Percentiles rank a stretch among this genome's conserved stretches.
Conservation (phyloP, 2,113 vertebrate species). For the Limanda limanda region DNA sequence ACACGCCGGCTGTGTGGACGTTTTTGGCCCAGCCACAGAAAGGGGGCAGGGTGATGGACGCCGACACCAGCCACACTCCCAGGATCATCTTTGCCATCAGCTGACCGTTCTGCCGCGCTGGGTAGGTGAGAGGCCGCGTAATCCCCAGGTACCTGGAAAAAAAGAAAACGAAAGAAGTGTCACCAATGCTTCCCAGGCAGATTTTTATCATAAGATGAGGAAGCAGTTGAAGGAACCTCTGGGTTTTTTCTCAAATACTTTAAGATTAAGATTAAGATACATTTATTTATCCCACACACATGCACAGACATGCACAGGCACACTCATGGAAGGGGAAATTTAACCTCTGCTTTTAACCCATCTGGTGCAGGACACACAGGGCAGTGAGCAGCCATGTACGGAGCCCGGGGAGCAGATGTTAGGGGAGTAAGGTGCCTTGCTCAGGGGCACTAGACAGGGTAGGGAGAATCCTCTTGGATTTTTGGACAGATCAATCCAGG, state of each 20-base stretch:
- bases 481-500: too few relatives aligned
- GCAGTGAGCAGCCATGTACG: too few relatives aligned
- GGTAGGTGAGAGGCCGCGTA: conserved; percentile 85
- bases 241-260: conserved; percentile 1
- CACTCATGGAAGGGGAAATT: too few relatives aligned
- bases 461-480: too few relatives aligned
- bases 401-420: too few relatives aligned
- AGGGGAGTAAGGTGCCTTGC: too few relatives aligned
- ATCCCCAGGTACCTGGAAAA: conserved; percentile 83
- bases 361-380: too few relatives aligned
- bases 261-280: too few relatives aligned
- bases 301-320: too few relatives aligned
- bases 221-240: neutral
- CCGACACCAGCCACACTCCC: conserved; percentile 84
- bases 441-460: too few relatives aligned
- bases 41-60: conserved; percentile 85
- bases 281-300: too few relatives aligned
- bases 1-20: conserved; percentile 81
- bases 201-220: neutral
- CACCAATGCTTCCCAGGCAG: neutral
- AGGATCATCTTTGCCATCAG: conserved; percentile 88
- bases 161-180: conserved; percentile 40
- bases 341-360: too few relatives aligned
- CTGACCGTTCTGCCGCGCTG: conserved; percentile 84
- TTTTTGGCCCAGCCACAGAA: conserved; percentile 87